A percentile compares a stretch with the other conserved stretches of the same genome.
Evolutionary conservation across 1,140 invertebrate genomes (phyloP).

Genomic region (Temnothorax longispinosus): DNA sequence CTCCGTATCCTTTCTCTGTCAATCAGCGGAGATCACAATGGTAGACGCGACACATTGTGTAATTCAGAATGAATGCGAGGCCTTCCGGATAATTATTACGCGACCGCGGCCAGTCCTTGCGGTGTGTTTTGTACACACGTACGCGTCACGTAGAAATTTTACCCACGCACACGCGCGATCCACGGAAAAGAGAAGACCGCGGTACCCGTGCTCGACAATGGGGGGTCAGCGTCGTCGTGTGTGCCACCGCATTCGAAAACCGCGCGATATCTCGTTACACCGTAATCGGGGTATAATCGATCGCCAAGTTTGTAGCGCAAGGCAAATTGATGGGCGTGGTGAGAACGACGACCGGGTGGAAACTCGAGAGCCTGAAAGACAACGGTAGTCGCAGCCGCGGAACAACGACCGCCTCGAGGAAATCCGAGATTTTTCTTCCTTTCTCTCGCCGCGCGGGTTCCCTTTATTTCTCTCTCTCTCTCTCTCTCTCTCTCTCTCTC

Average conservation of each 20-base stretch:
- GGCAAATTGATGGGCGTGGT: constrained; percentile 77
- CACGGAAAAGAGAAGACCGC: neutral
- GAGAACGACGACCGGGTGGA: constrained; percentile 74
- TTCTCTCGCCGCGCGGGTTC: neutral
- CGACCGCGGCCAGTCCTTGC: constrained; percentile 34
- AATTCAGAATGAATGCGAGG: constrained; percentile 68
- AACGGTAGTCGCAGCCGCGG: constrained; percentile 53
- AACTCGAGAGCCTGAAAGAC: constrained; percentile 77
- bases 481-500: too few species aligned
- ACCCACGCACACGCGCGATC: constrained; percentile 15
- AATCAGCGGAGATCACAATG: constrained; percentile 63
- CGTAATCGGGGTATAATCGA: constrained; percentile 79
- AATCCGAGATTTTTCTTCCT: constrained; percentile 79
- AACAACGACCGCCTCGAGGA: constrained; percentile 60
- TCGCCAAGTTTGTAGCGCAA: constrained; percentile 74
- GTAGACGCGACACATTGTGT: constrained; percentile 71
- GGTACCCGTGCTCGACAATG: constrained; percentile 55
- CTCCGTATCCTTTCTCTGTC: constrained; percentile 70
- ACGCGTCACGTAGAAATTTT: neutral
- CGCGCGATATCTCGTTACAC: constrained; percentile 78
- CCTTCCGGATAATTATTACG: constrained; percentile 68
- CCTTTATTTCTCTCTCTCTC: too few species aligned
- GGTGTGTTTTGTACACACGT: constrained; percentile 38
- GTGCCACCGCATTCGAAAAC: constrained; percentile 50
- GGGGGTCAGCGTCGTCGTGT: constrained; percentile 43